Evolutionary conservation across 2,888 invertebrate species (phyloP).

Genomic region (Drosophila longiperda): DNA sequence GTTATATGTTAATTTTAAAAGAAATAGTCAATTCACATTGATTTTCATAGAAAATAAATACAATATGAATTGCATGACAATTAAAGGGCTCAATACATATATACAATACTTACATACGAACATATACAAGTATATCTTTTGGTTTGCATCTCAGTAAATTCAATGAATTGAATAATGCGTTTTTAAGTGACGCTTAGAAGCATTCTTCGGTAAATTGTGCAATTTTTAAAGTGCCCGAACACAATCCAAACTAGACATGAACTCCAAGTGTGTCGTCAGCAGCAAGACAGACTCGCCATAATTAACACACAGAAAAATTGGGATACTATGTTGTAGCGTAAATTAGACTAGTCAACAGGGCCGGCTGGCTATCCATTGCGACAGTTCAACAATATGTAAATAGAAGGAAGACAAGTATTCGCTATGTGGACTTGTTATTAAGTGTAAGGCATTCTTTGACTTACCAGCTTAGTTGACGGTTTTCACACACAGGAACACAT

Average conservation of each 20-base stretch:
- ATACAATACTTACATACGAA: not conserved
- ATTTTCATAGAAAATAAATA: not conserved
- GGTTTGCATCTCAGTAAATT: slow-evolving; percentile 42
- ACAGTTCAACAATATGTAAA: slow-evolving; percentile 71
- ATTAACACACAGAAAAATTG: slow-evolving; percentile 13
- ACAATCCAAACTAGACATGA: slow-evolving; percentile 59
- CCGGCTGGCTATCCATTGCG: slow-evolving; percentile 46
- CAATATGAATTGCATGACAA: not conserved
- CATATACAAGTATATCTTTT: not conserved
- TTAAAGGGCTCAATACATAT: not conserved
- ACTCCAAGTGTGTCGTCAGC: slow-evolving; percentile 40
- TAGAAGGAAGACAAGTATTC: slow-evolving; percentile 32
- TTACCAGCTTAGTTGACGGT: slow-evolving; percentile 15
- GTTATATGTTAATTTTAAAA: not conserved
- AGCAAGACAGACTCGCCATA: slow-evolving; percentile 32
- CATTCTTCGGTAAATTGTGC: slow-evolving; percentile 81
- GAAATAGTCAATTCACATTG: not conserved
- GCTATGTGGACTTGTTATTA: slow-evolving; percentile 2
- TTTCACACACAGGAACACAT: not conserved
- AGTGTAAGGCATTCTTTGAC: slow-evolving; percentile 20
- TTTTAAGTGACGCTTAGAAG: slow-evolving; percentile 82
- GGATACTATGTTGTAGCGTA: slow-evolving; percentile 50
- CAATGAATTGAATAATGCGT: slow-evolving; percentile 80
- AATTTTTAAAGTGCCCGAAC: slow-evolving; percentile 65
- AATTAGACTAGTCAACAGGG: slow-evolving; percentile 51